A percentile compares a stretch with the other conserved stretches of the same genome.
Evolutionary conservation across 1,140 invertebrate genomes (phyloP).

Genomic region (Mya arenaria): DNA sequence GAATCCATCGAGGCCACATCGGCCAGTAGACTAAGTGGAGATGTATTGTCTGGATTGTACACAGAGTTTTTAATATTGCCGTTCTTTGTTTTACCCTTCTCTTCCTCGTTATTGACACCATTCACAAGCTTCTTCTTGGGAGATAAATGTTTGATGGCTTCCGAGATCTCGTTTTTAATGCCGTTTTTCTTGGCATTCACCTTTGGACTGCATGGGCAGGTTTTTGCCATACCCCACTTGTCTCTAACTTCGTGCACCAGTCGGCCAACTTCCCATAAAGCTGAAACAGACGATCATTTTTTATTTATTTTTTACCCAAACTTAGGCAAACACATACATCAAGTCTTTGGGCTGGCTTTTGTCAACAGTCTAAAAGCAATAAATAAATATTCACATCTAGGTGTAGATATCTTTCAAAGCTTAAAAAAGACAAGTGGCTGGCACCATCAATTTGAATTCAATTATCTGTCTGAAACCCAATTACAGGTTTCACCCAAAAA

Average conservation of each 20-base stretch:
- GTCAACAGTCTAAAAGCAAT: no score
- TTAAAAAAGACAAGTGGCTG: no score
- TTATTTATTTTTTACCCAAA: no score
- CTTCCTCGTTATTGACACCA: conserved; percentile 82
- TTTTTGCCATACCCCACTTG: conserved; percentile 89
- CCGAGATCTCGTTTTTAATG: conserved; percentile 79
- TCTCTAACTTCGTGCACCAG: conserved; percentile 90
- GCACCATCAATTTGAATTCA: no score
- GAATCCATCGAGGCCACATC: conserved; percentile 85
- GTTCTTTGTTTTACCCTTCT: conserved; percentile 66
- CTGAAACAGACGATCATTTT: no score
- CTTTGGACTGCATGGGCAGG: conserved; percentile 86
- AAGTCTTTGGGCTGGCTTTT: no score
- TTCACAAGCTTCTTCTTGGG: conserved; percentile 72
- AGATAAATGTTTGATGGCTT: conserved; percentile 76
- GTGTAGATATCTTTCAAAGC: no score
- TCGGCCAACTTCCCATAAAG: conserved; percentile 88
- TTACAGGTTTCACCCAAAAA: no score
- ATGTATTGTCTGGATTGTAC: conserved; percentile 75
- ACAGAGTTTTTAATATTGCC: conserved; percentile 63
- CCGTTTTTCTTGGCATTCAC: conserved; percentile 81
- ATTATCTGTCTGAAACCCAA: no score
- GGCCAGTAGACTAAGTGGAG: conserved; percentile 86
- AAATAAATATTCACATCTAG: no score
- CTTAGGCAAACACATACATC: no score